phyloP scores from a whole-genome alignment of 2,113 vertebrate species.

The Melospiza melodia region DNA sequence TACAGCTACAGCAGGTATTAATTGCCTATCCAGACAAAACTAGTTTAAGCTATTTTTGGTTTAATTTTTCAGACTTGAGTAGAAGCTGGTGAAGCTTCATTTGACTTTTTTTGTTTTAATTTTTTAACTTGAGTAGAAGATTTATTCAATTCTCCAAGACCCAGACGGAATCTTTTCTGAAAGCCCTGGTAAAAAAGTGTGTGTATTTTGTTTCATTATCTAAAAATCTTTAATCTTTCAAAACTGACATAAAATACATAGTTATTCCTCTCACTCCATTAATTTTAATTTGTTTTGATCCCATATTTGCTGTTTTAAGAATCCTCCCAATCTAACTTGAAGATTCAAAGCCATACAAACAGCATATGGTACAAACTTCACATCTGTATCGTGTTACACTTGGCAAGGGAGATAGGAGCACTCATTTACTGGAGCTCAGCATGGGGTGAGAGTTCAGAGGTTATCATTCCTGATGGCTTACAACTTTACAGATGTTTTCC shows the following conservation, averaged over 20 bases:
- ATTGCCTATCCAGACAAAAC: background rate
- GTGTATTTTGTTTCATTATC: background rate
- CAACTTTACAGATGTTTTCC: constrained; percentile 51
- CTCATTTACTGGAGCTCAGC: constrained; percentile 55
- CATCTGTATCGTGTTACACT: constrained; percentile 42
- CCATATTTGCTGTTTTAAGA: constrained; percentile 46
- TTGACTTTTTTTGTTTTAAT: background rate
- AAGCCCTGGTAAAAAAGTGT: background rate
- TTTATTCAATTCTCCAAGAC: background rate
- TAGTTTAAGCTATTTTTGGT: background rate
- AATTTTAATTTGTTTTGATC: constrained; percentile 42
- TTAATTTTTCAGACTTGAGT: background rate
- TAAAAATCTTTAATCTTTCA: constrained; percentile 37
- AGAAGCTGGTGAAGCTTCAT: background rate
- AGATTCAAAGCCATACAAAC: constrained; percentile 16
- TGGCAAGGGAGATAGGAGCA: constrained; percentile 50
- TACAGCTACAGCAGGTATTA: background rate
- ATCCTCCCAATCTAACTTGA: background rate
- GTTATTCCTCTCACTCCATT: background rate
- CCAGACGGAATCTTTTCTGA: background rate
- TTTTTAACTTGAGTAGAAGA: background rate
- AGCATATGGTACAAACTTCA: background rate
- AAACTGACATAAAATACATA: background rate
- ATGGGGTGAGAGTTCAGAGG: constrained; percentile 52
- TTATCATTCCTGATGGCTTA: constrained; percentile 58